These are phyloP conservation scores for Enchytraeus crypticus DNA, from an alignment of 2,888 invertebrate genomes.

Conservation along the genomic window DNA sequence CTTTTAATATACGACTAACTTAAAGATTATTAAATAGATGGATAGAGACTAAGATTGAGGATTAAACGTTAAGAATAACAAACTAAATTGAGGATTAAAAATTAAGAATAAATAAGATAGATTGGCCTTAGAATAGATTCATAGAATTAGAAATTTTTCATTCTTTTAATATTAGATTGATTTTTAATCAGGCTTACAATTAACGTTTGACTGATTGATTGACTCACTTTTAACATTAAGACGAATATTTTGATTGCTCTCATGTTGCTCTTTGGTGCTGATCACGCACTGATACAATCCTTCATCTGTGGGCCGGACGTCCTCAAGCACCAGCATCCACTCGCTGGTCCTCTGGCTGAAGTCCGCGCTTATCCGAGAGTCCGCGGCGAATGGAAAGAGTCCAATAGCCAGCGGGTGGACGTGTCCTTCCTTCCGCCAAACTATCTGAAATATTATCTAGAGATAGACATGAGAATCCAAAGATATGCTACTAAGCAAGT, in stretches of 20 bases:
- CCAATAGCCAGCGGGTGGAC: conserved; percentile 19
- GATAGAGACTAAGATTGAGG: too few species aligned
- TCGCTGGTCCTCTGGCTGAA: conserved; percentile 15
- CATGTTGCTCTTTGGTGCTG: conserved; percentile 11
- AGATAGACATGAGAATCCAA: too few species aligned
- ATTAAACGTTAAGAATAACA: too few species aligned
- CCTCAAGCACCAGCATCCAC: conserved; percentile 19
- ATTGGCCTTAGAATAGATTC: too few species aligned
- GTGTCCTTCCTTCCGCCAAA: conserved; percentile 14
- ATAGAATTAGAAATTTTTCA: too few species aligned
- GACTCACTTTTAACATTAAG: not conserved
- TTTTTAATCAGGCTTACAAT: too few species aligned
- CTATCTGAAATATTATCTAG: conserved; percentile 9
- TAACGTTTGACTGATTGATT: not conserved
- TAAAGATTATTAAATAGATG: too few species aligned
- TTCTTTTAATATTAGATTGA: too few species aligned
- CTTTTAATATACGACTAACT: too few species aligned
- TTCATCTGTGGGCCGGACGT: conserved; percentile 17
- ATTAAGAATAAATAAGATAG: too few species aligned
- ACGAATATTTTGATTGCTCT: not conserved
- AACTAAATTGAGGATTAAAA: too few species aligned
- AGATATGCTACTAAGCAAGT: too few species aligned
- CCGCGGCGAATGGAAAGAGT: conserved; percentile 17
- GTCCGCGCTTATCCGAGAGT: conserved; percentile 15
- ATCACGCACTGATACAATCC: conserved; percentile 17